Evolutionary conservation across 2,888 invertebrate species (phyloP).

Genomic region (Stenodera caucasica): DNA sequence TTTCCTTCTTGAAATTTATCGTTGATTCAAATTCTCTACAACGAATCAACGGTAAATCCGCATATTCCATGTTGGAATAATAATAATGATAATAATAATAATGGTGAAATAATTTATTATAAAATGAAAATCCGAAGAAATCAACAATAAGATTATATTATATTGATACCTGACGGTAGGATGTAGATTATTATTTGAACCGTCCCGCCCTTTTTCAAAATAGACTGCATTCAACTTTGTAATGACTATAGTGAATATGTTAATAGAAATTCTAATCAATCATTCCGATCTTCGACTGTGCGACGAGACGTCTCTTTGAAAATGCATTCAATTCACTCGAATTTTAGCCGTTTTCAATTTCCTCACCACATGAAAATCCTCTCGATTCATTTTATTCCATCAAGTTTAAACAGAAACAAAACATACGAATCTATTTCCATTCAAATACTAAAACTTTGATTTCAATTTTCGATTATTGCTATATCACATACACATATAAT

Average conservation of each 20-base stretch:
- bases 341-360: slow-evolving; percentile 37
- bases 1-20: slow-evolving; percentile 10
- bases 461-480: too few species aligned
- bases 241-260: slow-evolving; percentile 18
- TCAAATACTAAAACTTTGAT: not conserved
- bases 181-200: not conserved
- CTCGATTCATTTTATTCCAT: slow-evolving; percentile 15
- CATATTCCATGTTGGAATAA: too few species aligned
- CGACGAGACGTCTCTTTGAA: slow-evolving; percentile 28
- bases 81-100: too few species aligned
- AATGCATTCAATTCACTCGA: slow-evolving; percentile 37
- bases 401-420: slow-evolving; percentile 17
- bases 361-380: slow-evolving; percentile 21
- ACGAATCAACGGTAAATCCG: not conserved
- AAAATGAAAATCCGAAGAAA: not conserved
- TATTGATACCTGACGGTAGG: not conserved
- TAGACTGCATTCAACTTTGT: not conserved
- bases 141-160: not conserved
- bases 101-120: not conserved
- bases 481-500: too few species aligned
- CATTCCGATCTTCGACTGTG: slow-evolving; percentile 37
- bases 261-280: slow-evolving; percentile 39
- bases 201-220: not conserved
- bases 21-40: not conserved
- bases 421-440: slow-evolving; percentile 8